These are phyloP conservation scores for Volucella inflata DNA, from an alignment of 2,888 invertebrate genomes.

Conservation along the genomic window DNA sequence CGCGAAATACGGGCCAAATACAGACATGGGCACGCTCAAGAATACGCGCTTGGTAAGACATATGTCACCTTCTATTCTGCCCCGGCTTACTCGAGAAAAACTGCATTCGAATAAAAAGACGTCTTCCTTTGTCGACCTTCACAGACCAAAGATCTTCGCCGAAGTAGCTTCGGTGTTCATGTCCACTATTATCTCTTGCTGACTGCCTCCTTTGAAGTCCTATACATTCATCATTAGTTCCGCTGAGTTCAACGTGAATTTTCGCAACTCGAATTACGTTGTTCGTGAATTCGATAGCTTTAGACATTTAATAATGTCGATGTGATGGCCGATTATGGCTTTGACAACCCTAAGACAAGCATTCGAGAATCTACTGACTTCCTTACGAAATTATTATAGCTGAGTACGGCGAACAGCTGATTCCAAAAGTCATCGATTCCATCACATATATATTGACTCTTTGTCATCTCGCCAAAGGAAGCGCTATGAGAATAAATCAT, in stretches of 20 bases:
- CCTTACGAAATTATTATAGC: background rate
- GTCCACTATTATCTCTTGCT: background rate
- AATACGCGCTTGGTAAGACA: too few species aligned
- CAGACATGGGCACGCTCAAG: too few species aligned
- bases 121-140: conserved; percentile 57
- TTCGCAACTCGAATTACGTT: background rate
- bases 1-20: too few species aligned
- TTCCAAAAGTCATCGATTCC: conserved; percentile 20
- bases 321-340: conserved; percentile 29
- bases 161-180: conserved; percentile 8
- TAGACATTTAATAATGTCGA: conserved; percentile 16
- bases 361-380: conserved; percentile 10
- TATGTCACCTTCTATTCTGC: too few species aligned
- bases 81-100: conserved; percentile 1
- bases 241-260: conserved; percentile 42
- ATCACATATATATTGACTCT: background rate
- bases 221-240: background rate
- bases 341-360: background rate
- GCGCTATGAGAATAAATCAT: background rate
- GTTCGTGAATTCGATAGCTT: conserved; percentile 14
- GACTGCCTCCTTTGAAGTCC: too few species aligned
- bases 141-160: conserved; percentile 69
- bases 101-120: conserved; percentile 27
- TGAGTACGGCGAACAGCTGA: background rate
- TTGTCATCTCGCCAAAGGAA: background rate